Conservation (phyloP, 2,797 vertebrate species). For the Mionectes olivaceus region DNA sequence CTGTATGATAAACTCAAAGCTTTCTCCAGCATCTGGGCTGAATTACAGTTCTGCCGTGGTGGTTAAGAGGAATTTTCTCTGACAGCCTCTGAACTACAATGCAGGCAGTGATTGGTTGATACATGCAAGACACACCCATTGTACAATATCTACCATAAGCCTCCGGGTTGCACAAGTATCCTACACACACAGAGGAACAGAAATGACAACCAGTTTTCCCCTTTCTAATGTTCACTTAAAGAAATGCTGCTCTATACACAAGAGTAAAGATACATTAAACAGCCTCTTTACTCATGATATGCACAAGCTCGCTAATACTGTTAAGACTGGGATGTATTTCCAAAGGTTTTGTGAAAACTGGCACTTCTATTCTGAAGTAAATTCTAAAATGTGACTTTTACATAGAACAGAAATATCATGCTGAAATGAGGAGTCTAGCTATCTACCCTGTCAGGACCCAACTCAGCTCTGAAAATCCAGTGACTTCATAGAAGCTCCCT, state of each 20-base stretch:
- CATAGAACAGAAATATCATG: not conserved
- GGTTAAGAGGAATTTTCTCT: not conserved
- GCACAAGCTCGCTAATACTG: not conserved
- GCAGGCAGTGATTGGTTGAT: not conserved
- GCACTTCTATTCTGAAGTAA: not conserved
- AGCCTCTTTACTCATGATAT: not conserved
- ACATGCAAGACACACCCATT: not conserved
- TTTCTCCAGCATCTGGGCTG: not conserved
- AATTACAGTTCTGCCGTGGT: not conserved
- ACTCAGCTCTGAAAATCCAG: not conserved
- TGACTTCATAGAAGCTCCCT: not conserved
- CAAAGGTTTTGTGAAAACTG: not conserved
- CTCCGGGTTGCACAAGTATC: not conserved
- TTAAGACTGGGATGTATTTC: not conserved
- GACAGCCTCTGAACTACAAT: not conserved
- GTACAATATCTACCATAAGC: rapidly evolving
- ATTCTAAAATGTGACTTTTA: not conserved
- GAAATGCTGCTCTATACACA: not conserved
- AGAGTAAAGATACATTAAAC: not conserved
- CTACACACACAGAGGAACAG: not conserved
- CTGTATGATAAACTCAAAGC: not conserved
- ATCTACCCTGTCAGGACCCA: not conserved
- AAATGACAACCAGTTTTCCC: not conserved
- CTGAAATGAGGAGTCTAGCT: not conserved
- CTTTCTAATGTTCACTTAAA: not conserved